Conservation (phyloP, 1,140 invertebrate species). For the Nilaparvata lugens region DNA sequence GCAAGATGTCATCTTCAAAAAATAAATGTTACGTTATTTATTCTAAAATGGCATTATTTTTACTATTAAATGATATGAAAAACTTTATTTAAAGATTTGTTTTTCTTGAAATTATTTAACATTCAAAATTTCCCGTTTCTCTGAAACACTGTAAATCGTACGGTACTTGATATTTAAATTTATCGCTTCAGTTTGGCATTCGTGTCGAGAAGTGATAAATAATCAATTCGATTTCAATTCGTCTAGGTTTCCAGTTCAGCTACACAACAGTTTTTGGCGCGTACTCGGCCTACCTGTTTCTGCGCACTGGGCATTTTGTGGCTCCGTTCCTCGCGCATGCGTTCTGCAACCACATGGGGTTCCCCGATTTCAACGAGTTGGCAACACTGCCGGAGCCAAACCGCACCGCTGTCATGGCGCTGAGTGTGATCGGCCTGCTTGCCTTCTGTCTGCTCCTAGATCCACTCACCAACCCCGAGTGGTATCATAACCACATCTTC, state of each 20-base stretch:
- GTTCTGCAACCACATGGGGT: slow-evolving; percentile 95
- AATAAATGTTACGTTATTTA: too few relatives aligned
- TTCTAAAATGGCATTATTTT: too few relatives aligned
- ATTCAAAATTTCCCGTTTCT: too few relatives aligned
- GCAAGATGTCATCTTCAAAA: too few relatives aligned
- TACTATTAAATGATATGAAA: too few relatives aligned
- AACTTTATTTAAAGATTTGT: too few relatives aligned
- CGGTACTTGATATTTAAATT: too few relatives aligned
- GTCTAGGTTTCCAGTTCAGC: slow-evolving; percentile 71
- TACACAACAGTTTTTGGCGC: slow-evolving; percentile 91
- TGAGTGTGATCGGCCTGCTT: slow-evolving; percentile 67
- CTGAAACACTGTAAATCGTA: too few relatives aligned
- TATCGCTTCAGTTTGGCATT: too few relatives aligned
- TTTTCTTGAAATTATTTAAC: too few relatives aligned
- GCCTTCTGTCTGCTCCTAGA: slow-evolving; percentile 67
- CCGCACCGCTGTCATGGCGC: slow-evolving; percentile 50
- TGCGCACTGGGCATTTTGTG: slow-evolving; percentile 73
- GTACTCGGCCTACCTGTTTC: slow-evolving; percentile 85
- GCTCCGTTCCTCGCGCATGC: slow-evolving; percentile 84
- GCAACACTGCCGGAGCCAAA: slow-evolving; percentile 50
- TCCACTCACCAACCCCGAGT: slow-evolving; percentile 64
- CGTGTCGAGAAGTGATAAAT: too few relatives aligned
- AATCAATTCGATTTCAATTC: slow-evolving; percentile 17
- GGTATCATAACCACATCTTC: slow-evolving; percentile 64
- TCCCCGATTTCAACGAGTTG: slow-evolving; percentile 79